These are phyloP conservation scores for Perdita meconis DNA, from an alignment of 2,888 invertebrate species.

Conservation along the genomic window DNA sequence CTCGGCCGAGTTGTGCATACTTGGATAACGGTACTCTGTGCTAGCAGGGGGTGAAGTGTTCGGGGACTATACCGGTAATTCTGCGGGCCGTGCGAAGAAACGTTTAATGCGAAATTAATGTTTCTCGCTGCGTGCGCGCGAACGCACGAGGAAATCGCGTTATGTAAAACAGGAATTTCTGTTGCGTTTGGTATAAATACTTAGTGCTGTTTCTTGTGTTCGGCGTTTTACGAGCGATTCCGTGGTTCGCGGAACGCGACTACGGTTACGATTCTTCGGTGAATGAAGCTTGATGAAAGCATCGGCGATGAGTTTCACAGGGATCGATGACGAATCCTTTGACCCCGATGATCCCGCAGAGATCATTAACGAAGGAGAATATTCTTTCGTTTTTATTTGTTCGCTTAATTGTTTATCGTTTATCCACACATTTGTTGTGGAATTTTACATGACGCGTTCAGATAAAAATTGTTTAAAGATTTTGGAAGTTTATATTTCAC, in stretches of 20 bases:
- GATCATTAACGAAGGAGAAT: too few species aligned
- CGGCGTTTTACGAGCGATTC: slow-evolving; percentile 11
- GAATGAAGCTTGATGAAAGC: slow-evolving; percentile 31
- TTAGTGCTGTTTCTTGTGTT: background rate
- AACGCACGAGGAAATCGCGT: slow-evolving; percentile 31
- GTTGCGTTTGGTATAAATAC: background rate
- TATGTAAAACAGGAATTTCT: slow-evolving; percentile 31
- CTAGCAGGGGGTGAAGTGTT: slow-evolving; percentile 41
- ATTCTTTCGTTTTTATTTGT: too few species aligned
- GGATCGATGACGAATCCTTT: slow-evolving; percentile 69
- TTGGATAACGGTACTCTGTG: slow-evolving; percentile 45
- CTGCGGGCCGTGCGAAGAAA: slow-evolving; percentile 13
- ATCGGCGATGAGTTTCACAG: slow-evolving; percentile 62
- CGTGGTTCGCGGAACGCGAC: slow-evolving; percentile 17
- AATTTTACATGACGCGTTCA: too few species aligned
- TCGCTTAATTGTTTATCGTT: slow-evolving; percentile 72
- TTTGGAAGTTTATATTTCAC: too few species aligned
- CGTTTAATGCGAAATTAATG: slow-evolving; percentile 25
- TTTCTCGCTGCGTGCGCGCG: slow-evolving; percentile 2
- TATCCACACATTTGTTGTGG: too few species aligned
- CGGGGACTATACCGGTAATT: slow-evolving; percentile 7
- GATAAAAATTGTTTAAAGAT: too few species aligned
- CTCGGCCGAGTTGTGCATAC: slow-evolving; percentile 5
- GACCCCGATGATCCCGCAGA: slow-evolving; percentile 66
- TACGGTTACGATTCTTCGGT: background rate